phyloP scores from a whole-genome alignment of 35 echinoderm and acorn worm genomes.

The Ptychodera flava region DNA sequence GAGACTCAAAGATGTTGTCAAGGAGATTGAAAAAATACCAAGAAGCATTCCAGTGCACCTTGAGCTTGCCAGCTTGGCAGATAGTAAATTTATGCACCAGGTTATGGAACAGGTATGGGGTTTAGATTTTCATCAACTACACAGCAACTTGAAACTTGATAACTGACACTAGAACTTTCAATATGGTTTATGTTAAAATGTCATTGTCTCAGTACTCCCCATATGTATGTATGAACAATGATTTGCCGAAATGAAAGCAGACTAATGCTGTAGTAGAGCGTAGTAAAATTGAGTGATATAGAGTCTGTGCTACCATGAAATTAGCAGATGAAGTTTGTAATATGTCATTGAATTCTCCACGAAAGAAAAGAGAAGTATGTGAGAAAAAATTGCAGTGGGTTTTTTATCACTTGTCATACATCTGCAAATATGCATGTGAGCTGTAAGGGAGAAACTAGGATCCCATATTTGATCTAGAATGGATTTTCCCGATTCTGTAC shows the following conservation, averaged over 20 bases:
- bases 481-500: no score
- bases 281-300: not conserved
- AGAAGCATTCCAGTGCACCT: slow-evolving; percentile 52
- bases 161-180: not conserved
- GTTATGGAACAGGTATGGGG: slow-evolving; percentile 53
- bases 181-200: not conserved
- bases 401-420: no score
- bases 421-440: no score
- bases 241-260: not conserved
- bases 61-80: slow-evolving; percentile 87
- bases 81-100: slow-evolving; percentile 36
- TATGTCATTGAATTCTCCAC: no score
- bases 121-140: no score
- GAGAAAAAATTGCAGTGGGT: no score
- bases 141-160: no score
- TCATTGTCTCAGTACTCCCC: not conserved
- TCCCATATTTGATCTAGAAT: no score
- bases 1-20: slow-evolving; percentile 22
- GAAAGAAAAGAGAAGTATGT: not conserved
- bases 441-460: no score
- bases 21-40: slow-evolving; percentile 41
- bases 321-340: no score
- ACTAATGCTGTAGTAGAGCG: not conserved
- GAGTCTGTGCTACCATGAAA: no score
- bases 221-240: not conserved